Evolutionary conservation across 2,797 vertebrate genomes (phyloP), one percentile per base, ranked within the genome.

Genomic region (Tamandua tetradactyla): DNA sequence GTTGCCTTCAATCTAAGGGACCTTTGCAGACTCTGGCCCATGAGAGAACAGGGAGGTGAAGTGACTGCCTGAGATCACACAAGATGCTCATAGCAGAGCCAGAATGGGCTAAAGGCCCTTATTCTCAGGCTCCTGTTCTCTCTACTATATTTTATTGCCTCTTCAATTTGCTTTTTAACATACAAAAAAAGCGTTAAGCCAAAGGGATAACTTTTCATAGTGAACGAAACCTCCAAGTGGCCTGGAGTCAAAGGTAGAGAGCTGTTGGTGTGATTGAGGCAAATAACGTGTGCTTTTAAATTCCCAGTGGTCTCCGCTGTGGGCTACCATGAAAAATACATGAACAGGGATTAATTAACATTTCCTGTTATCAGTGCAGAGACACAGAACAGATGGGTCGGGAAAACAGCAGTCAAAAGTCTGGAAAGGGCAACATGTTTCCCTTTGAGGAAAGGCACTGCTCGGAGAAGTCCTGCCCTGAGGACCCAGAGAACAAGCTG

Each of bases 341-440:
- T n/a, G 4, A 85, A 22, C 5, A 37, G 61, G 44, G 57, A 66
- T 87, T 69, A 37, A 52, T 76, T 30, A 27, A 55, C 40, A 84
- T 72, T 52, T 84, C 52, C 42, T 91, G 25, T 72, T 59, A 78
- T 78, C 27, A 83, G 14, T 15, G 5, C 10, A 84, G 83, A 61
- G 42, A 52, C 3, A 23, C 32, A 91, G 80, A 32, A 25, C 32
- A 68, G 49, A 49, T 75, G 76, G 76, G 42, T 55, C 18, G 4
- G 76, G 15, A 88, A 92, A 96, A 75, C 66, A 35, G 75, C 52
- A 92, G 62, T 44, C 27, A 47, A 76, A 89, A 35, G 1, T 72
- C 69, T 87, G n/a, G 72, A 79, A 72, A 57, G 4, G 47, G 15
- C 7, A 49, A 37, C 14, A 17, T 44, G 44, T 79, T 93, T 57